phyloP scores from a whole-genome alignment of 2,113 vertebrate genomes.

The Empidonax traillii region DNA sequence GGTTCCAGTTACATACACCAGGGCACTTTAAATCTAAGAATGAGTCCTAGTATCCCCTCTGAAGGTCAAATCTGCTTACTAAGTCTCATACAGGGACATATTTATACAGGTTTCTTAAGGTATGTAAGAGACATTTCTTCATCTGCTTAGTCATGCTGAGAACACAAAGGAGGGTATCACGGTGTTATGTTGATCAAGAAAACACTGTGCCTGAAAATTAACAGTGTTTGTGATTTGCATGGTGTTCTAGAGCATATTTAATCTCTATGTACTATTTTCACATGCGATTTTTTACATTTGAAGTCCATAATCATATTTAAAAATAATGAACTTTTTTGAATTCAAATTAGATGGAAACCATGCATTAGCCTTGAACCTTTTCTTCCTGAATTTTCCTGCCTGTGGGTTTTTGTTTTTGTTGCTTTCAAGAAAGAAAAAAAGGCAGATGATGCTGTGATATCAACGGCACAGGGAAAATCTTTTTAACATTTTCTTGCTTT shows the following conservation, averaged over 20 bases:
- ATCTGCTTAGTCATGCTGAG: neutral
- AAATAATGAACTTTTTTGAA: slow-evolving; percentile 45
- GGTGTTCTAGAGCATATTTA: slow-evolving; percentile 1
- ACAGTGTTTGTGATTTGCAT: neutral
- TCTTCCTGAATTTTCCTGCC: neutral
- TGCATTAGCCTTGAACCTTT: neutral
- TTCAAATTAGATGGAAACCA: slow-evolving; percentile 42
- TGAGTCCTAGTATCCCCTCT: neutral
- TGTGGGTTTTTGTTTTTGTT: neutral
- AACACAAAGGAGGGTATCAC: neutral
- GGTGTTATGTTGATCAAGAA: neutral
- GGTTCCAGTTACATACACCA: neutral
- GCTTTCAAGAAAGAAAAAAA: neutral
- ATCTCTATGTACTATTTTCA: slow-evolving; percentile 13
- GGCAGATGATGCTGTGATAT: neutral
- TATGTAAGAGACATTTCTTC: neutral
- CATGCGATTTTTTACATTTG: slow-evolving; percentile 21
- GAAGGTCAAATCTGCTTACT: neutral
- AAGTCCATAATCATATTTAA: slow-evolving; percentile 29
- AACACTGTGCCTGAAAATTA: neutral
- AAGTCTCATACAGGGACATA: neutral
- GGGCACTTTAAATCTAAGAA: neutral
- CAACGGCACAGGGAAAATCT: neutral
- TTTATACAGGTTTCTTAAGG: neutral
- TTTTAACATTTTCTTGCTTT: neutral